Percentiles rank a stretch among this genome's conserved stretches.
phyloP scores from a whole-genome alignment of 2,888 invertebrate species.

The Macrostomum cliftonense region DNA sequence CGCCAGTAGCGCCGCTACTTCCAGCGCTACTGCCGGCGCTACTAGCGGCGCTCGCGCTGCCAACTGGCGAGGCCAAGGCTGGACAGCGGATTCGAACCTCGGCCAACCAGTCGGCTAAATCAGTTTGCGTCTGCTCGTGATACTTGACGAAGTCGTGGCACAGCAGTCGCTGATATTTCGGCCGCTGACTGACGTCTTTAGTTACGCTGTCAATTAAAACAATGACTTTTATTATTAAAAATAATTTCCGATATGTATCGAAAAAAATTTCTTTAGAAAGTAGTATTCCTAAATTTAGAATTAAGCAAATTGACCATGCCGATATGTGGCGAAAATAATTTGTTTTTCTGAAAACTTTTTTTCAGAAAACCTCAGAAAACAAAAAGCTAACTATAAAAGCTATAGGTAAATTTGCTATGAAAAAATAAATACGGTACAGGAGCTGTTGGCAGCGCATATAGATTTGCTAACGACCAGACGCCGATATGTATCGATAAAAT shows the following conservation, averaged over 20 bases:
- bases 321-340: too few relatives aligned
- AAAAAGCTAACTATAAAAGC: too few relatives aligned
- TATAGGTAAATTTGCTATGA: too few relatives aligned
- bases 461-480: too few relatives aligned
- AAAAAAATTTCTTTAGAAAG: too few relatives aligned
- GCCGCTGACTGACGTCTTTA: slow-evolving; percentile 75
- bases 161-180: slow-evolving; percentile 75
- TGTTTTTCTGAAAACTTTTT: too few relatives aligned
- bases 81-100: slow-evolving; percentile 17
- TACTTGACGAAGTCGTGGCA: slow-evolving; percentile 65
- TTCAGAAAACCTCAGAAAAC: too few relatives aligned
- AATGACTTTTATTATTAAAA: slow-evolving; percentile 2
- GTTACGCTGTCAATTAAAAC: slow-evolving; percentile 56
- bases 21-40: neutral
- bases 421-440: too few relatives aligned
- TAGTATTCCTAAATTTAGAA: too few relatives aligned
- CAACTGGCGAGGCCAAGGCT: neutral
- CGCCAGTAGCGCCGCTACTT: neutral
- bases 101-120: slow-evolving; percentile 60
- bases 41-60: neutral
- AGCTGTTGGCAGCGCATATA: too few relatives aligned
- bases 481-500: too few relatives aligned
- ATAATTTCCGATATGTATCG: neutral
- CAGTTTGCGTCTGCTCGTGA: slow-evolving; percentile 47
- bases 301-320: too few relatives aligned